Evolutionary conservation across 2,797 vertebrate species (phyloP), one percentile per base, ranked within the genome.

Genomic region (Oreochromis mossambicus): DNA sequence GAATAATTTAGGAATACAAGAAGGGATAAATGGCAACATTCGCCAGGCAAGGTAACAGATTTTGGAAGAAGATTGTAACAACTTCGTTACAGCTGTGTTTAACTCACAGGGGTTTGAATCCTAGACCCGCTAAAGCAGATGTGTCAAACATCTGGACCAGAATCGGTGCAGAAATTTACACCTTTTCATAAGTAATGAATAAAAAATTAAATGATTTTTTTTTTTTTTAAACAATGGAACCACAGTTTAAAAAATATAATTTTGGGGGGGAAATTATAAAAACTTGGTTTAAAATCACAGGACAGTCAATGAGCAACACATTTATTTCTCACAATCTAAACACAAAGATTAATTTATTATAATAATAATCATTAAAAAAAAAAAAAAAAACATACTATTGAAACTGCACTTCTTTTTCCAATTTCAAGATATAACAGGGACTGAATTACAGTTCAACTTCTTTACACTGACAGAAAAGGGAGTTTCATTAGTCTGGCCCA

Each of bases 131-230:
- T 9, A 38, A 26, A 46, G 24, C 41, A 63, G 32, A 63, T 63
- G 32, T 63, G 58, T 63, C 58, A 63, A 63, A 63, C 58, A 63
- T 26, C 24, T 26, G 2, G 32, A n/a, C 17, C 58, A 12, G 32
- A 63, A 63, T n/a, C 0, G 2, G 17, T 0, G 0, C 58, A 61
- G 32, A 61, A 61, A 36, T 36, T 61, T 61, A n/a, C 58, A 36
- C 32, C 32, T 61, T 61, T 36, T 61, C 17, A 61, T 61, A 61
- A 36, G 6, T 61, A 36, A 61, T 11, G 5, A 41, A 41, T 38
- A 38, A 36, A 3, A 36, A 36, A 36, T 36, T 8, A 19, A 3
- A 58, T 34, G 8, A 32, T 6, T 32, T 56, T 24, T 3, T 55
- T 11, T 32, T 32, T 3, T 55, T 11, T 24, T 0, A 3, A 10